Percentiles rank a stretch among this genome's conserved stretches.
Conservation (phyloP, 2,797 vertebrate species). For the Clarias fuscus region DNA sequence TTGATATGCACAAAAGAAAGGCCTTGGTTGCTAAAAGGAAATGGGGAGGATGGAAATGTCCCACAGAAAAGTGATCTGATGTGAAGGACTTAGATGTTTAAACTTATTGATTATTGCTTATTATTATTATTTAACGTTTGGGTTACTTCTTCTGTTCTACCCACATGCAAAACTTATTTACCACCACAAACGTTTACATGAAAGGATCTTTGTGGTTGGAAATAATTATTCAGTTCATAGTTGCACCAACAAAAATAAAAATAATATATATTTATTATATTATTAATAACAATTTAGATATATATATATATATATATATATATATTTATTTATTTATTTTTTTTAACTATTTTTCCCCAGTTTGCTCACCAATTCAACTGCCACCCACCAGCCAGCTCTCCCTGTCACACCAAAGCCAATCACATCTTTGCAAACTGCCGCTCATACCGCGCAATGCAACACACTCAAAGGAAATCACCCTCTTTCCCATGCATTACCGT, state of each 20-base stretch:
- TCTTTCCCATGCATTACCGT: not conserved
- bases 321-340: not conserved
- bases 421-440: not conserved
- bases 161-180: not conserved
- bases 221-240: constrained; percentile 3
- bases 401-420: not conserved
- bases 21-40: constrained; percentile 60
- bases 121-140: constrained; percentile 7
- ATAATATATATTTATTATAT: no score
- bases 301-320: no score
- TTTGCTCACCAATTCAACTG: not conserved
- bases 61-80: constrained; percentile 10
- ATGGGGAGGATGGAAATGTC: constrained; percentile 6
- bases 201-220: not conserved
- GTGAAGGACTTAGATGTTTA: not conserved
- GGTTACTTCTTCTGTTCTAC: not conserved
- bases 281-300: not conserved
- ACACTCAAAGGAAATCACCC: not conserved
- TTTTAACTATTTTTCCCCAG: not conserved
- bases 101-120: constrained; percentile 20
- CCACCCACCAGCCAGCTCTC: not conserved
- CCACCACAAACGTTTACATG: not conserved
- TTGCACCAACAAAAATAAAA: not conserved
- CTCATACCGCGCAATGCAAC: not conserved
- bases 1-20: constrained; percentile 66